Evolutionary conservation across 2,797 vertebrate species (phyloP), one percentile per base, ranked within the genome.

Genomic region (Myotis myotis): DNA sequence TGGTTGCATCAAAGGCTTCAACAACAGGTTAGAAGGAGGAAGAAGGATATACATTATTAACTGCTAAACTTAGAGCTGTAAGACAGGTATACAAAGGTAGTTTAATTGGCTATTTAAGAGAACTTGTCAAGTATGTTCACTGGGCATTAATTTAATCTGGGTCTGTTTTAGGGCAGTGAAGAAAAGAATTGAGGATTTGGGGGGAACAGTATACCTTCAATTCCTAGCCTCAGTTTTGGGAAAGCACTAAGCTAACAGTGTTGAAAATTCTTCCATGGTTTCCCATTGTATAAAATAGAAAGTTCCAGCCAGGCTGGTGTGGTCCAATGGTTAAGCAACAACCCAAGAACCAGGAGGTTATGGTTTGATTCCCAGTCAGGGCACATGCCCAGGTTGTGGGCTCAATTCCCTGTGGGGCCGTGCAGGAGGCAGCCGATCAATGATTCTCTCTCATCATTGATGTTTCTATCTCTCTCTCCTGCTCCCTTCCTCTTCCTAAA

Each of bases 81-180:
- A 62, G 20, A 68, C 20, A 25, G 55, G 74, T 78, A 30, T 38
- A 57, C 74, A 60, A 82, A 81, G 60, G 78, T 82, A 76, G 66
- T 72, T 62, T 87, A 72, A 70, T 49, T 66, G 86, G 68, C 36
- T 91, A 74, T 86, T 96, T 74, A 74, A 22, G 49, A 82, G 15
- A 87, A 19, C 2, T 41, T 19, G 7, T 64, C 83, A 87, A n/a
- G 60, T 87, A 91, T 7, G 8, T 78, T 87, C 78, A 80, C 0
- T 93, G 79, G 41, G 38, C 13, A 84, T 94, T 88, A 41, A 41
- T 87, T 93, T 93, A 85, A 83, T 13, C 38, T 33, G 44, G 17
- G 44, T 82, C 47, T 87, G 5, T 33, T 62, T 70, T 62, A 89
- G 79, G 53, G 36, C 88, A 75, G 6, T 13, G 15, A 93, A 33